Evolutionary conservation across 2,888 invertebrate genomes (phyloP), one percentile per base, ranked within the genome.

Genomic region (Atethmia centrago): DNA sequence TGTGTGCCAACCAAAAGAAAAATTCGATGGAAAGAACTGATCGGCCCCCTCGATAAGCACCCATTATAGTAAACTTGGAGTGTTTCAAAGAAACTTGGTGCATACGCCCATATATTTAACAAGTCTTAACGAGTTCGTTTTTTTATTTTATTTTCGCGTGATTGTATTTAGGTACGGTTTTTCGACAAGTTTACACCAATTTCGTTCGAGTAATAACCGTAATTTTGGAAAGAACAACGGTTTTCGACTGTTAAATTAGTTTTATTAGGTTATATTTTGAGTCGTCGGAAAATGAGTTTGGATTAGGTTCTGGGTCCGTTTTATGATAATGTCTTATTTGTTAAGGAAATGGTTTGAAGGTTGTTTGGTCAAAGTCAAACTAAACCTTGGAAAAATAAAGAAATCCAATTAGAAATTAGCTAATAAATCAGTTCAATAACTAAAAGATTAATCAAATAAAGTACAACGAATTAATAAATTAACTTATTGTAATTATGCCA

Each of bases 1-100:
- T 95, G 94, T 95, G 93, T 91, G 93, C 93, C 93, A 93, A 93
- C 92, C 91, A 94, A 95, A 94, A 93, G 94, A 94, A 94, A 94
- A 93, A 93, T 94, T 93, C 90, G 91, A 92, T 90, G 88, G 91
- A 92, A 93, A 88, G 88, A 91, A 83, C 87, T 91, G 94, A 94
- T 95, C 91, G 89, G 21, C 85, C 88, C 84, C 84, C 68, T 83
- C 89, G 95, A 95, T 95, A 95, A 94, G 93, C 90, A 89, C 89
- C 93, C 91, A 93, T 94, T 94, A 95, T 90, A 91, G 93, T 92
- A 90, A 92, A 94, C 92, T 93, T 90, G 85, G 91, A 92, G 92
- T 92, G 90, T 92, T 93, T 88, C 85, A 87, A 77, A 82, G 86
- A 91, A 94, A 94, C 92, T 92, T 91, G 88, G 90, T 93, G 92